Evolutionary conservation across 2,113 vertebrate genomes (phyloP), one percentile per base, ranked within the genome.

Genomic region (Psilopsiagon aurifrons): DNA sequence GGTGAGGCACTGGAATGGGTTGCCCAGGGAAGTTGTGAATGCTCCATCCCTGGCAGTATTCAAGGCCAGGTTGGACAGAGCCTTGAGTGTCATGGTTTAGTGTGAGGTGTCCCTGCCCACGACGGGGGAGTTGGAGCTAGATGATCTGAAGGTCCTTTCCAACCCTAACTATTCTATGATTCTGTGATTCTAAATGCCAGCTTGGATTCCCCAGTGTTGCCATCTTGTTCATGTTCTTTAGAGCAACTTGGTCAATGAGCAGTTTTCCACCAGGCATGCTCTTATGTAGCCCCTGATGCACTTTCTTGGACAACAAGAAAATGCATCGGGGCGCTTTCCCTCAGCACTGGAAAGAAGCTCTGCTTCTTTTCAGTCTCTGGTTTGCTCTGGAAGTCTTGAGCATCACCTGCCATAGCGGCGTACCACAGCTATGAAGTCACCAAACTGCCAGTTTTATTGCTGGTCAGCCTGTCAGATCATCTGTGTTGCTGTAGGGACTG

Each of bases 281-380:
- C 52, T 73, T 47, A 12, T 3, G 31, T 82, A 90, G 68, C 11
- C 19, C 11, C 12, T 7, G 7, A 22, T 41, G 20, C 3, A 1
- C 16, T 20, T 90, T 29, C 13, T 37, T 69, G 70, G 27, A 47
- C 59, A 51, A 17, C 4, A 73, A n/a, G 31, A n/a, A n/a, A 57
- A 57, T 57, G 55, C 55, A 57, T n/a, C 12, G 8, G 19, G 55
- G 31, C 20, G 9, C 33, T n/a, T 59, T 14, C 33, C 33, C 23
- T 33, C 55, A n/a, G 20, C 33, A n/a, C 13, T 23, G 55, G 20
- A 15, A n/a, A 59, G 55, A n/a, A 59, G 29, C 0, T 0, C 41
- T 83, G 35, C 41, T 62, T 68, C 47, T 71, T 77, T 52, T 33
- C 20, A 44, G 10, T 31, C 3, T 90, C 18, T 83, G 44, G 4